These are phyloP conservation scores for Lutjanus erythropterus DNA, from an alignment of 2,113 vertebrate genomes.

Conservation along the genomic window DNA sequence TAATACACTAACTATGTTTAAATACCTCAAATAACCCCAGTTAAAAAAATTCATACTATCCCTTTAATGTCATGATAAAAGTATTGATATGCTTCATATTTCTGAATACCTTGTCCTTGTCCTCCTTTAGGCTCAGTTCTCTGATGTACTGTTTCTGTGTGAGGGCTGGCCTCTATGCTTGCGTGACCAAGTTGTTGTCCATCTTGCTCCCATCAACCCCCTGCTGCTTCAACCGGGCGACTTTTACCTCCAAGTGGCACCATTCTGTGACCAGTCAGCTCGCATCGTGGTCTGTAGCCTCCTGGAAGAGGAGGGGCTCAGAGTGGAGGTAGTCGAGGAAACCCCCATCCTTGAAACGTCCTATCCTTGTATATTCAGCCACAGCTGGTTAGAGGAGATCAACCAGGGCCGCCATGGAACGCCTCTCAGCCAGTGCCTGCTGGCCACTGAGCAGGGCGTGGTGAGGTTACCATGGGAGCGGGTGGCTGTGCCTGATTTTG, in stretches of 20 bases:
- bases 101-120: conserved; percentile 4
- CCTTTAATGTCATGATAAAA: not conserved
- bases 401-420: conserved; percentile 79
- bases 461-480: conserved; percentile 87
- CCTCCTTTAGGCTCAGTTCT: conserved; percentile 85
- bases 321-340: conserved; percentile 79
- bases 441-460: conserved; percentile 86
- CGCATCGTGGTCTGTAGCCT: conserved; percentile 89
- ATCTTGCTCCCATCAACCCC: conserved; percentile 87
- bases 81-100: not conserved
- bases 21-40: too few species aligned
- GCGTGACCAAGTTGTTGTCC: conserved; percentile 87
- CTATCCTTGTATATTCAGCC: conserved; percentile 88
- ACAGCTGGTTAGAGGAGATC: conserved; percentile 87
- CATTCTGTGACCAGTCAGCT: conserved; percentile 85
- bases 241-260: conserved; percentile 92
- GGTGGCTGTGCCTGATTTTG: conserved; percentile 88
- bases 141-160: conserved; percentile 87
- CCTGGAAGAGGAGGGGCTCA: conserved; percentile 81
- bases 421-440: conserved; percentile 86
- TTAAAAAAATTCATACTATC: too few species aligned
- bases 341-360: conserved; percentile 82
- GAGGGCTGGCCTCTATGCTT: conserved; percentile 96
- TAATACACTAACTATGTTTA: too few species aligned
- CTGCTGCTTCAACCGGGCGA: conserved; percentile 88